Base-by-base conservation (phyloP, 2,113 vertebrate species). In the Eptatretus burgeri region DNA sequence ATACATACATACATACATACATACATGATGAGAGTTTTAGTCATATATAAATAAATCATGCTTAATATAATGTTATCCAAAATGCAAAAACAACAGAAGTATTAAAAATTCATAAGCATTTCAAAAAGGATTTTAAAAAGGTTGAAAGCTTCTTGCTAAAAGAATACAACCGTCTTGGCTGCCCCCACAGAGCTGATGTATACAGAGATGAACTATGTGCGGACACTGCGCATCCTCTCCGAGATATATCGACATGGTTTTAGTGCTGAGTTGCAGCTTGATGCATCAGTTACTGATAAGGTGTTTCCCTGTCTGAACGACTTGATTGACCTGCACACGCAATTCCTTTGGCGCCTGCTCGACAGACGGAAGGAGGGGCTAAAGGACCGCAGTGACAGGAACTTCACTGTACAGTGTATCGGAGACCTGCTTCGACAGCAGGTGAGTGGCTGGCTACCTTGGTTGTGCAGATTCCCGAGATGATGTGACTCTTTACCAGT, bases 141-240 rank as follows among this genome's bases (percentile, higher is more conserved):
- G 27, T 41, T 41, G n/a, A n/a, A n/a, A n/a, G n/a, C 27, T 41
- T 41, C 27, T 41, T 3, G 27, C 7, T 41, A 41, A 41, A 41
- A 41, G 27, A 41, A 3, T 41, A 41, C 27, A 41, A 41, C 27
- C 7, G 27, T 41, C 27, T 5, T 41, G 27, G 27, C 27, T 41
- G 27, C 27, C 27, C 27, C 27, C 27, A 2, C 74, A 98, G 89
- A 96, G 66, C 77, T 98, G 65, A 93, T 91, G 75, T 85, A 85
- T 75, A 98, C 91, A 0, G 91, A 98, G 75, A 80, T 82, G 72
- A 87, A 94, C 73, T 89, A 98, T 0, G 81, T 98, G 52, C 77
- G 91, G 53, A 98, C 89, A 0, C 76, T 98, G 69, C 94, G 93
- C 75, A 89, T 93, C 69, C 86, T 94, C 84, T 75, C 83, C 69